phyloP scores from a whole-genome alignment of 2,888 invertebrate genomes.

The Carterocephalus palaemon region DNA sequence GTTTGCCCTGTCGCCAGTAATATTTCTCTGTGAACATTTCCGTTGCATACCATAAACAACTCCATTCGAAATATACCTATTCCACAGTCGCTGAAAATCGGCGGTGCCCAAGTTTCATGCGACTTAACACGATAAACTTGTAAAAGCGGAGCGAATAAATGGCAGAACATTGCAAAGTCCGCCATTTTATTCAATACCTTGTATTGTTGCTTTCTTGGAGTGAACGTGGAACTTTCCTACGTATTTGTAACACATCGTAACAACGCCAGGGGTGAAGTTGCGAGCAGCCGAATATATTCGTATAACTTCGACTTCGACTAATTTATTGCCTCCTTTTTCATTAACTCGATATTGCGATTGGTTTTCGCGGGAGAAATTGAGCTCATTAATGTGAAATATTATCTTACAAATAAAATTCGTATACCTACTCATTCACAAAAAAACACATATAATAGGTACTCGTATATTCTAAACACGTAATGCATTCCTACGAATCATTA shows the following conservation, averaged over 20 bases:
- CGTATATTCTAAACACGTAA: too few relatives aligned
- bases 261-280: slow-evolving; percentile 23
- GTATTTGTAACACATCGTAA: slow-evolving; percentile 27
- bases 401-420: slow-evolving; percentile 19
- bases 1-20: too few relatives aligned
- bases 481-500: too few relatives aligned
- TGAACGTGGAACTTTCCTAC: slow-evolving; percentile 26
- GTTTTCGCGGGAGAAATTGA: slow-evolving; percentile 15
- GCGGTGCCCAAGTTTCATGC: slow-evolving; percentile 11
- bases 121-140: slow-evolving; percentile 31
- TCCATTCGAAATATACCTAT: slow-evolving; percentile 9
- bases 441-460: too few relatives aligned
- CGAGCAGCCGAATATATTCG: slow-evolving; percentile 23
- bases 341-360: slow-evolving; percentile 27
- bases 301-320: slow-evolving; percentile 29
- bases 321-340: slow-evolving; percentile 34
- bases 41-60: too few relatives aligned
- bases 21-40: too few relatives aligned
- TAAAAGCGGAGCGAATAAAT: slow-evolving; percentile 30
- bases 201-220: slow-evolving; percentile 25
- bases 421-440: too few relatives aligned
- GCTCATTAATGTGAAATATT: slow-evolving; percentile 23
- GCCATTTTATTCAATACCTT: slow-evolving; percentile 40
- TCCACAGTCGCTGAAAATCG: slow-evolving; percentile 12
- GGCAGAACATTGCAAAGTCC: slow-evolving; percentile 32